Evolutionary conservation across 2,797 vertebrate species (phyloP), one percentile per base, ranked within the genome.

Genomic region (Brotula barbata): DNA sequence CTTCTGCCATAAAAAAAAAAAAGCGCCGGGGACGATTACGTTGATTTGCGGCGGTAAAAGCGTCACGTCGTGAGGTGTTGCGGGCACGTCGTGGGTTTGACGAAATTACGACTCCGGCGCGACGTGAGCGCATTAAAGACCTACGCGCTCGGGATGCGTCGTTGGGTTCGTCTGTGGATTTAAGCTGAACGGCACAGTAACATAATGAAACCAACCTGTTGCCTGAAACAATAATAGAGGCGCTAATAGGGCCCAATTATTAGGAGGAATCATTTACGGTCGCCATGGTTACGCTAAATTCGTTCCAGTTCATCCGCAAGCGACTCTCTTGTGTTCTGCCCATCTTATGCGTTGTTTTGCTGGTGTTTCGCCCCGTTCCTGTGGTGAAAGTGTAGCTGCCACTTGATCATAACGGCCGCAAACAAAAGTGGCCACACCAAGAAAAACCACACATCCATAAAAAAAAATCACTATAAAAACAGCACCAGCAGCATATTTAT

Each of bases 401-500:
- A 79, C 71, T 81, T 75, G 59, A 76, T 75, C 66, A 55, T 51
- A 56, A 60, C 21, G 43, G 59, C 75, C 54, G 19, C 57, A 69
- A 80, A 80, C 68, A 68, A 64, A 84, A 77, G 45, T 61, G 68
- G 65, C 58, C 61, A 55, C 70, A 70, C 64, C 59, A 65, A 69
- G 57, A 58, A 55, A 75, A 78, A 68, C 77, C 82, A 56, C 73
- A 76, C 68, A 79, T 77, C 80, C 71, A 77, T 85, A 34, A 36
- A 73, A 34, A 36, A 73, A 61, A 66, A 68, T 67, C n/a, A 23
- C 64, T 58, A 64, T 73, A 72, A 78, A 71, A 78, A 60, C 63
- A 70, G 31, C 25, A 60, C 16, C 52, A 47, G 41, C 57, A 72
- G 58, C 77, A 78, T 75, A 78, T 79, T 76, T 82, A 77, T 81